Evolutionary conservation across 30 jellyfish, hydroid and myxozoan genomes (phyloP), one percentile per base, ranked within the genome.

Genomic region (Mastigias papua): DNA sequence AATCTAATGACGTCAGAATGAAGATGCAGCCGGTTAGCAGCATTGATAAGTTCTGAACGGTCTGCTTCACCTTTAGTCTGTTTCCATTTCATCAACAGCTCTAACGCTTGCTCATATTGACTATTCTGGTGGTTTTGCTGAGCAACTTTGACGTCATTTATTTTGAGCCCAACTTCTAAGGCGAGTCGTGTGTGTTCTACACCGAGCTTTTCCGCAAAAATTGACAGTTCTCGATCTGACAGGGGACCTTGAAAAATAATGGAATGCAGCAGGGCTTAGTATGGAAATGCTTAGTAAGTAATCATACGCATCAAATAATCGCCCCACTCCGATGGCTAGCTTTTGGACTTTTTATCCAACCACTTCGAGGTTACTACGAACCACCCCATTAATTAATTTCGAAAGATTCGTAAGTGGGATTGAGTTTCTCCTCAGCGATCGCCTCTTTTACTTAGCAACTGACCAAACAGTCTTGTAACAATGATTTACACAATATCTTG

Each of bases 111-210:
- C 25, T 82, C 79, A 62, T 82, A 68, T 1, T 20, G 51, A 33
- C 71, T 68, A 16, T 33, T 84, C 16, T 8, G 60, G 46, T 26
- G 51, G 34, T 82, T 71, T 16, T 31, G 54, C 32, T n/a, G 42
- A 2, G 84, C 85, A 5, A 60, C 69, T 27, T 49, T 26, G 15
- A 82, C 71, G 46, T 67, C 86, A 2, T 54, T 2, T 68, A 46
- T 26, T 46, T 46, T 46, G 51, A 82, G 50, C 29, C 86, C 92
- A 61, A 82, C 78, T 30, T 25, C 13, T 13, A 21, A 0, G 22
- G 92, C 92, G 57, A 82, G 80, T 35, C 50, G 30, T 11, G 54
- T 34, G 92, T 82, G 86, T 31, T 30, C n/a, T 48, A 48, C n/a
- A n/a, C 85, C 92, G 31, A 82, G 28, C 85, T 34, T 57, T 20